Base-by-base conservation (phyloP, 2,113 vertebrate genomes). In the Poeciliopsis prolifica region DNA sequence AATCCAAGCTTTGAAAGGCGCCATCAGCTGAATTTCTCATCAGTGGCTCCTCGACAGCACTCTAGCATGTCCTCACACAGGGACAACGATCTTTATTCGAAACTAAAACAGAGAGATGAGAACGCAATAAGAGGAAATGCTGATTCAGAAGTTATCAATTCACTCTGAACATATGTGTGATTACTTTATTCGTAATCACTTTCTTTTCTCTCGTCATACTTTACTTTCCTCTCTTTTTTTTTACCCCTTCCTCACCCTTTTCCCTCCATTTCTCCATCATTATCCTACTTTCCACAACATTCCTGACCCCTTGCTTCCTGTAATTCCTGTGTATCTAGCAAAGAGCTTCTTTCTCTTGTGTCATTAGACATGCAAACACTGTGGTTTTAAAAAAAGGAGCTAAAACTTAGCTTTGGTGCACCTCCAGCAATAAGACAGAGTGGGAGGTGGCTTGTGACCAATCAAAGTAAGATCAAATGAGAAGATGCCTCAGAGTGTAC, bases 1-100 rank as follows among this genome's bases (percentile, higher is more conserved):
- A 40, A 19, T 48, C 44, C 44, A 19, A 48, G 42, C 40, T 19
- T 31, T 17, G 78, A 44, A 44, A 77, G 64, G 44, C 42, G 42
- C 15, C 10, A 0, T 84, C 64, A 74, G 72, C 65, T 84, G 70
- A 60, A 77, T 48, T 70, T 77, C 68, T 11, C 65, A 77, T 65
- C 48, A 10, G 51, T n/a, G 42, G 72, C 60, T 71, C 66, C 28
- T 73, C 31, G n/a, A 54, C 76, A 68, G 75, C 69, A 11, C 31
- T 71, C 3, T 0, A 8, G 58, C 76, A 58, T 42, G 26, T 65
- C 68, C 65, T 61, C 58, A 62, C 30, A 37, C 28, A 65, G 14
- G 51, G 51, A 54, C 24, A 48, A 33, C 2, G 3, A 63, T 63
- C 10, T 63, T 22, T 17, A 54, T 60, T 44, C 13, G 6, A 22